phyloP scores from a whole-genome alignment of 2,888 invertebrate species.

The Drepana falcataria region DNA sequence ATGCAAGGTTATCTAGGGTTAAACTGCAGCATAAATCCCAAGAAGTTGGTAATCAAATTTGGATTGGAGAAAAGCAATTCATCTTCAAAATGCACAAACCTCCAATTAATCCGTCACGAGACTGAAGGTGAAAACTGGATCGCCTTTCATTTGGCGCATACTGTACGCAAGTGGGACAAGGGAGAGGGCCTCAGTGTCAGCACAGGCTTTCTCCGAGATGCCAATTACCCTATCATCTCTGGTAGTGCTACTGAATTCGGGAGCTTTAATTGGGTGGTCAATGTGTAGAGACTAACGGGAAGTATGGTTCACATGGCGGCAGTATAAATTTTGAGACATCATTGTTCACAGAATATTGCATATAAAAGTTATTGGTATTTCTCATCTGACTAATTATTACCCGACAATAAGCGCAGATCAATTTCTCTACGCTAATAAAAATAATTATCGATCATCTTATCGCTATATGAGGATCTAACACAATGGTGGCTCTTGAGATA shows the following conservation, averaged over 20 bases:
- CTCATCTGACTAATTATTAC: neutral
- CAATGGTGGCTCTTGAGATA: conserved; percentile 24
- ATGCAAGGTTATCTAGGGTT: no score
- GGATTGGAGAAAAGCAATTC: neutral
- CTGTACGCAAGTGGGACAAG: conserved; percentile 14
- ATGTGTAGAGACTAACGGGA: conserved; percentile 1
- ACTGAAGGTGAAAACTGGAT: conserved; percentile 22
- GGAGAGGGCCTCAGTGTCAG: conserved; percentile 19
- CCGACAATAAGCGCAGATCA: neutral
- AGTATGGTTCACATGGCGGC: no score
- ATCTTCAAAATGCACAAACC: conserved; percentile 18
- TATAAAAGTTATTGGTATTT: no score
- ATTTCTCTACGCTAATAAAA: neutral
- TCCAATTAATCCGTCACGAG: conserved; percentile 17
- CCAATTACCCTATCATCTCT: conserved; percentile 47
- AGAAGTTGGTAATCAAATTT: no score
- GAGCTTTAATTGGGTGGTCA: conserved; percentile 7
- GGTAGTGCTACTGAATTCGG: conserved; percentile 24
- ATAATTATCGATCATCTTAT: conserved; percentile 1
- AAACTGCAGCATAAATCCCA: no score
- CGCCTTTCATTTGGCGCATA: conserved; percentile 24
- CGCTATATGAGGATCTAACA: conserved; percentile 3
- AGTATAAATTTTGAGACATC: no score
- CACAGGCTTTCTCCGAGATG: conserved; percentile 35
- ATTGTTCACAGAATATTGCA: no score